phyloP scores from a whole-genome alignment of 2,797 vertebrate genomes.

The Macrochelys suwanniensis region DNA sequence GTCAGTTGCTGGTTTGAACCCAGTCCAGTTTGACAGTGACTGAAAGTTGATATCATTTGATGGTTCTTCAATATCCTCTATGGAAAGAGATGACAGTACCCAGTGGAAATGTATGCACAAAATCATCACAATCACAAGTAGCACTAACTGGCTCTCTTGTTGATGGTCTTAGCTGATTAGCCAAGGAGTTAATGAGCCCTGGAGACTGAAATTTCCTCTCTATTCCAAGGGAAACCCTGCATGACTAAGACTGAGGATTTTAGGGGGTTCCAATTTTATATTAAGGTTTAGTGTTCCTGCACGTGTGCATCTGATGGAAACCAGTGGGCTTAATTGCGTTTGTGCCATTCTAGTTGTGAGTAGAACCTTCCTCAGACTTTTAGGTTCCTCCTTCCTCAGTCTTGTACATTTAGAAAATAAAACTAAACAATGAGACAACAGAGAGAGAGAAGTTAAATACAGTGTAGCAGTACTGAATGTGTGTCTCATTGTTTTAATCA shows the following conservation, averaged over 20 bases:
- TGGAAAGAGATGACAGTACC: background rate
- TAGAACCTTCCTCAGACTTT: background rate
- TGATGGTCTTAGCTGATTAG: background rate
- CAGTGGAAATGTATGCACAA: background rate
- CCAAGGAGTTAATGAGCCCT: background rate
- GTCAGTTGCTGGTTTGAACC: background rate
- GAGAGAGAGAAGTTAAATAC: background rate
- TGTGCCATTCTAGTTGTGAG: background rate
- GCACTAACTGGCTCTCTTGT: background rate
- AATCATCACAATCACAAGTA: fast-evolving
- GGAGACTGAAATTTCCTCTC: background rate
- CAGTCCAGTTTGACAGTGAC: background rate
- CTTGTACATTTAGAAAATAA: background rate
- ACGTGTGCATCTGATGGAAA: background rate
- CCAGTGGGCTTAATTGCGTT: background rate
- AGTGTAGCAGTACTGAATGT: background rate
- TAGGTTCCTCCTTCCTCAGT: background rate
- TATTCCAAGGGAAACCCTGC: background rate
- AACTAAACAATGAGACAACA: background rate
- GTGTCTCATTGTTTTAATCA: conserved; percentile 52
- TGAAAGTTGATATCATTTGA: background rate
- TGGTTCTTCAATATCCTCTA: background rate
- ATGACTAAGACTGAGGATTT: background rate
- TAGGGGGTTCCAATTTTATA: background rate
- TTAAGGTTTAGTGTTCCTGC: background rate